phyloP scores from a whole-genome alignment of 1,140 invertebrate genomes.

The Bursaphelenchus mucronatus region DNA sequence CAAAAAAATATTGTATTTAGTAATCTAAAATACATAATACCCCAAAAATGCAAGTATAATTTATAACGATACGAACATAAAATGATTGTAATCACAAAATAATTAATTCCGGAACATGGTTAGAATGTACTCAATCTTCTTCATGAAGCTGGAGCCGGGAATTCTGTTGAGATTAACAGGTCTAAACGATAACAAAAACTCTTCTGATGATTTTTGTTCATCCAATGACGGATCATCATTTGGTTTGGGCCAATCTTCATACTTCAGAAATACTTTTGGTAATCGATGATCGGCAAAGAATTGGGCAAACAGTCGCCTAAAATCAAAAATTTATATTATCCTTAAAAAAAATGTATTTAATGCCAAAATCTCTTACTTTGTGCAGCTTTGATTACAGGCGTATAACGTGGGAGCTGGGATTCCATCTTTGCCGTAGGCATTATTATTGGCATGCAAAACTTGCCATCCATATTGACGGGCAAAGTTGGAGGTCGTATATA shows the following conservation, averaged over 20 bases:
- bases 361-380: constrained; percentile 28
- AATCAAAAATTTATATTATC: constrained; percentile 25
- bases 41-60: too few species aligned
- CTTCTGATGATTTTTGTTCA: background rate
- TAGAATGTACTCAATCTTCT: constrained; percentile 45
- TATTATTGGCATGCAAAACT: constrained; percentile 46
- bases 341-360: constrained; percentile 11
- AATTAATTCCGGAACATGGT: constrained; percentile 31
- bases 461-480: constrained; percentile 36
- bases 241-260: background rate
- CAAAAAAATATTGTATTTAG: too few species aligned
- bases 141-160: constrained; percentile 37
- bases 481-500: constrained; percentile 25
- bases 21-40: too few species aligned
- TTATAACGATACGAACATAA: background rate
- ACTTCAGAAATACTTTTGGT: constrained; percentile 31
- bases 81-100: background rate
- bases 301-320: constrained; percentile 43
- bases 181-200: constrained; percentile 20
- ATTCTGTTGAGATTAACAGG: constrained; percentile 30
- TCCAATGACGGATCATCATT: background rate
- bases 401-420: constrained; percentile 47
- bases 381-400: constrained; percentile 39
- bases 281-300: constrained; percentile 32
- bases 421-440: constrained; percentile 38